Conservation (phyloP, 2,797 vertebrate species). For the Pseudochaenichthys georgianus region DNA sequence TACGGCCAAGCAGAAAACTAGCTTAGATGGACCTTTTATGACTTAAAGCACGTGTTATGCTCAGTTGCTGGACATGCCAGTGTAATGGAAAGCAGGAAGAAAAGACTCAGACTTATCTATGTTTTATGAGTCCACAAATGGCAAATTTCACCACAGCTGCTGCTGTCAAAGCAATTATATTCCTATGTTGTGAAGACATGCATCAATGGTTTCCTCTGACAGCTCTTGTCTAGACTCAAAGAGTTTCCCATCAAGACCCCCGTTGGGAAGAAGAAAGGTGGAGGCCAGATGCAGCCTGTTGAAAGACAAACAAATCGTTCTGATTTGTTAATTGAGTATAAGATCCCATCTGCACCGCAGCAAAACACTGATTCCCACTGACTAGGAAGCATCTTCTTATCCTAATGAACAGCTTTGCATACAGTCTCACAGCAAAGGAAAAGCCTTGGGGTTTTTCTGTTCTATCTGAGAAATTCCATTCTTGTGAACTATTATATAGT, state of each 20-base stretch:
- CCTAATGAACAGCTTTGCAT: conserved; percentile 53
- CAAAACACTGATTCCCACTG: conserved; percentile 44
- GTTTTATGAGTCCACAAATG: conserved; percentile 8
- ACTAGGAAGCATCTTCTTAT: conserved; percentile 55
- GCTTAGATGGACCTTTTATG: conserved; percentile 12
- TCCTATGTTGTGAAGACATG: conserved; percentile 26
- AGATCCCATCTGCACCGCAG: conserved; percentile 57
- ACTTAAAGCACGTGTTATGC: conserved; percentile 4
- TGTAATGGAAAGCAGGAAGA: not conserved
- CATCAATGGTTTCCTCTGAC: conserved; percentile 29
- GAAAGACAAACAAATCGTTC: conserved; percentile 24
- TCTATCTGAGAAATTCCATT: conserved; percentile 35
- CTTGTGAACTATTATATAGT: conserved; percentile 7
- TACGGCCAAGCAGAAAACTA: conserved; percentile 17
- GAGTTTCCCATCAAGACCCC: conserved; percentile 38
- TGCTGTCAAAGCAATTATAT: not conserved
- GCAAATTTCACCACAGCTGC: conserved; percentile 16
- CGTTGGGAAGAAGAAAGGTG: conserved; percentile 5
- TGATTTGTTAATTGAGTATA: conserved; percentile 20
- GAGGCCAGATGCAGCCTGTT: conserved; percentile 21
- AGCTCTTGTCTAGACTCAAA: conserved; percentile 42
- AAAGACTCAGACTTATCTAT: not conserved
- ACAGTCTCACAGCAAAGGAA: conserved; percentile 25
- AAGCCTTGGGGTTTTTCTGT: conserved; percentile 38
- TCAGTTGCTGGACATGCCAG: not conserved